These are phyloP conservation scores for Phlogophora meticulosa DNA, from an alignment of 2,888 invertebrate species.

Conservation along the genomic window DNA sequence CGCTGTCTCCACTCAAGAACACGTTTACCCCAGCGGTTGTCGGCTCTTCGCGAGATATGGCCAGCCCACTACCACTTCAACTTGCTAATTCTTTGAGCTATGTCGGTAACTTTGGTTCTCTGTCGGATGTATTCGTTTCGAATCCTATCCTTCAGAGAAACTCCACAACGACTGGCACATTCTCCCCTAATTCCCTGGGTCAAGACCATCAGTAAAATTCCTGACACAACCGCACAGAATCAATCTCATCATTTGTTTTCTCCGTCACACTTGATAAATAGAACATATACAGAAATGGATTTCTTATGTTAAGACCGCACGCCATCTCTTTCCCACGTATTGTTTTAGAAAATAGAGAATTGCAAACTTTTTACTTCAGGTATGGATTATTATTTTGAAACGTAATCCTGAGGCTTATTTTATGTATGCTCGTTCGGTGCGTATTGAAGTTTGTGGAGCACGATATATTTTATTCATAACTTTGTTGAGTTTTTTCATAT, in stretches of 20 bases:
- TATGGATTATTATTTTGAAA: conserved; percentile 59
- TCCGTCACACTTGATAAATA: conserved; percentile 54
- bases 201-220: conserved; percentile 46
- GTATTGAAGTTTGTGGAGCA: conserved; percentile 53
- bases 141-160: no score
- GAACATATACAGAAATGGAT: conserved; percentile 52
- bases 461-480: conserved; percentile 35
- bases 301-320: conserved; percentile 48
- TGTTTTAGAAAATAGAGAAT: conserved; percentile 55
- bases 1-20: no score
- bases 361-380: conserved; percentile 63
- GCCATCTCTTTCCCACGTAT: conserved; percentile 32
- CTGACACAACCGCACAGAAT: conserved; percentile 38
- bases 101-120: no score
- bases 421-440: conserved; percentile 67
- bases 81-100: no score
- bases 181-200: conserved; percentile 33
- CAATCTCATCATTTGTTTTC: conserved; percentile 57
- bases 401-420: conserved; percentile 65
- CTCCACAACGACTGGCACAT: no score
- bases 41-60: no score
- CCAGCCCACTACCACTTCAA: no score
- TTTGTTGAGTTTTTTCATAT: conserved; percentile 25
- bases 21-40: no score
- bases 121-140: no score